Evolutionary conservation across 1,140 invertebrate genomes (phyloP).

Genomic region (Achatina immaculata): DNA sequence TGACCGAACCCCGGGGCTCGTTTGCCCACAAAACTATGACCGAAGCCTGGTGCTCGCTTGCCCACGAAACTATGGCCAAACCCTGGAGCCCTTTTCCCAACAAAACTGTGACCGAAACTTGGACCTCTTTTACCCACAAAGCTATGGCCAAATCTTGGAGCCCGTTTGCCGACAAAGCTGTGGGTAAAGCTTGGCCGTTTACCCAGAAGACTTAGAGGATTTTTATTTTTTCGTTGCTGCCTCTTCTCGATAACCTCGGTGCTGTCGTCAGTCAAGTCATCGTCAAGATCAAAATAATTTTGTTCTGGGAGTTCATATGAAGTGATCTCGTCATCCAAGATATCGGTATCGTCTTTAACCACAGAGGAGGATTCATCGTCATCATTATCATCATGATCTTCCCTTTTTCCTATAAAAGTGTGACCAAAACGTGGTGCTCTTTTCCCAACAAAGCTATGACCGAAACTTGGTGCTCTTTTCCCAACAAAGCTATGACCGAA

Average conservation of each 20-base stretch:
- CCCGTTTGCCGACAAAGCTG: slow-evolving; percentile 26
- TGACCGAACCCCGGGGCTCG: slow-evolving; percentile 26
- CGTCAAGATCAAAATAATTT: not conserved
- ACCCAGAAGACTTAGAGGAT: not conserved
- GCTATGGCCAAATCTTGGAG: not conserved
- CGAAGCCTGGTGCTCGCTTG: slow-evolving; percentile 34
- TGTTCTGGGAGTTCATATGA: not conserved
- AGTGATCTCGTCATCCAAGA: not conserved
- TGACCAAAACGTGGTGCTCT: not conserved
- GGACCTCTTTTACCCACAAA: slow-evolving; percentile 29
- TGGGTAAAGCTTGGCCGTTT: slow-evolving; percentile 9
- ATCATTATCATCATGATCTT: not conserved
- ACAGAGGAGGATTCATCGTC: not conserved
- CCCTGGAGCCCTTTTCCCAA: slow-evolving; percentile 34
- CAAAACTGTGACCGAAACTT: slow-evolving; percentile 30
- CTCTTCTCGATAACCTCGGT: not conserved
- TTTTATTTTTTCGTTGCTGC: not conserved
- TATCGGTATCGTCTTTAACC: not conserved
- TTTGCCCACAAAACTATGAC: slow-evolving; percentile 41
- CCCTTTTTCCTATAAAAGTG: slow-evolving; percentile 5
- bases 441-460: slow-evolving; percentile 26
- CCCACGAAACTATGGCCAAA: slow-evolving; percentile 41
- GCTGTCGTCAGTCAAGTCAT: not conserved
- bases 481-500: slow-evolving; percentile 14
- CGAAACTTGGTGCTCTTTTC: not conserved